Evolutionary conservation across 2,113 vertebrate species (phyloP).

Genomic region (Daubentonia madagascariensis): DNA sequence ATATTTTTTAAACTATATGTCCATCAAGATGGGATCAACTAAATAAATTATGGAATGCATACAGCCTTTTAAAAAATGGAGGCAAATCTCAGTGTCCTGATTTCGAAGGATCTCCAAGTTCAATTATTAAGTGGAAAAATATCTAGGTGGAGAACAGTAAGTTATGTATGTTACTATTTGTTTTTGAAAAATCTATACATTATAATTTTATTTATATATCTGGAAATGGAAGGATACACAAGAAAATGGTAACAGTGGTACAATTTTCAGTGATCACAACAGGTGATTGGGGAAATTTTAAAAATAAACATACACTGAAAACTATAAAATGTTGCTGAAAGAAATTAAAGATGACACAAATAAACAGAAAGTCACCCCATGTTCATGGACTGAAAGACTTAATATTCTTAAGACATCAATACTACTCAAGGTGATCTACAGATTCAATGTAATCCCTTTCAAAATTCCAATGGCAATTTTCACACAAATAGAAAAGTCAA

Average conservation of each 20-base stretch:
- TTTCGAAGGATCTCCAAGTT: background rate
- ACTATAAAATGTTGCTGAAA: background rate
- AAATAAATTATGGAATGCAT: background rate
- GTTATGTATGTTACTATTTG: background rate
- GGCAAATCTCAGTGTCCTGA: background rate
- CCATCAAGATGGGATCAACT: background rate
- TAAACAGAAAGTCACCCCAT: background rate
- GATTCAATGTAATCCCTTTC: background rate
- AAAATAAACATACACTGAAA: background rate
- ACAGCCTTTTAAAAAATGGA: background rate
- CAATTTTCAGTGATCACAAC: background rate
- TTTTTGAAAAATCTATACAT: background rate
- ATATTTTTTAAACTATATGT: background rate
- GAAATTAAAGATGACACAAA: background rate
- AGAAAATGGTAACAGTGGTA: background rate
- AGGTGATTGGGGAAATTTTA: background rate
- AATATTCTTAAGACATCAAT: background rate
- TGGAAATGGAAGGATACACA: background rate
- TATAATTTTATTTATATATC: background rate
- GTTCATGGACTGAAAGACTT: background rate
- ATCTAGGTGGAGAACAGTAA: background rate
- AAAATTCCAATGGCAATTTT: background rate
- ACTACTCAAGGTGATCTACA: background rate
- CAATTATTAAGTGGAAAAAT: background rate
- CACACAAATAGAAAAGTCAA: background rate